Conservation (phyloP, 2,797 vertebrate species). For the Sebastes taczanowskii region DNA sequence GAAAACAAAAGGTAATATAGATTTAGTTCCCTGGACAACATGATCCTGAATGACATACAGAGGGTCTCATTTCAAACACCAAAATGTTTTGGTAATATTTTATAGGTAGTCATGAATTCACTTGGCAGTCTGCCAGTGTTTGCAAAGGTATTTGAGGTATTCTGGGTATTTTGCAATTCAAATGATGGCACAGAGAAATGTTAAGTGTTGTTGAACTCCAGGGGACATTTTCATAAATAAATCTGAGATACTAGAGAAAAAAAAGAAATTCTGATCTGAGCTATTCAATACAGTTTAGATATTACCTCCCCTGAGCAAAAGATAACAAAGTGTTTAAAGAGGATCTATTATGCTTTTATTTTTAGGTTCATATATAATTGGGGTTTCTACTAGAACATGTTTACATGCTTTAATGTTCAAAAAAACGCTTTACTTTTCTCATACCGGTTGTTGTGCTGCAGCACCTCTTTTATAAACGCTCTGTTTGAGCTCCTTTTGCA, state of each 20-base stretch:
- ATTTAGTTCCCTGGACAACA: slow-evolving; percentile 28
- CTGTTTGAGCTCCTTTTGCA: no score
- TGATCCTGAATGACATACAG: slow-evolving; percentile 40
- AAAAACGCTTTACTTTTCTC: no score
- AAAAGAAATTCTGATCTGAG: neutral
- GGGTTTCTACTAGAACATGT: no score
- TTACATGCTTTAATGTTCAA: no score
- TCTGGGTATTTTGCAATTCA: slow-evolving; percentile 61
- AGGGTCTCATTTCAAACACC: slow-evolving; percentile 43
- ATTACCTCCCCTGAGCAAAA: neutral
- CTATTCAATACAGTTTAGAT: neutral
- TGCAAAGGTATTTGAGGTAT: slow-evolving; percentile 68
- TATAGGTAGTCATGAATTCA: slow-evolving; percentile 32
- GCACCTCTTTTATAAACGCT: no score
- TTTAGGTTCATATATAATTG: no score
- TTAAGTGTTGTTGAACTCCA: slow-evolving; percentile 18
- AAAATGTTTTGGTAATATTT: slow-evolving; percentile 36
- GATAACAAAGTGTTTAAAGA: neutral
- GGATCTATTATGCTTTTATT: no score
- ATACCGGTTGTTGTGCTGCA: no score
- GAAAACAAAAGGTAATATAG: slow-evolving; percentile 16
- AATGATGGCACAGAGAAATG: slow-evolving; percentile 40
- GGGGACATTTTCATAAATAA: slow-evolving; percentile 13
- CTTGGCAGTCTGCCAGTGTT: slow-evolving; percentile 51
- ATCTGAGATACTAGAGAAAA: neutral